Base-by-base conservation (phyloP, 64 coral and sea anemone genomes). In the Montipora capricornis region DNA sequence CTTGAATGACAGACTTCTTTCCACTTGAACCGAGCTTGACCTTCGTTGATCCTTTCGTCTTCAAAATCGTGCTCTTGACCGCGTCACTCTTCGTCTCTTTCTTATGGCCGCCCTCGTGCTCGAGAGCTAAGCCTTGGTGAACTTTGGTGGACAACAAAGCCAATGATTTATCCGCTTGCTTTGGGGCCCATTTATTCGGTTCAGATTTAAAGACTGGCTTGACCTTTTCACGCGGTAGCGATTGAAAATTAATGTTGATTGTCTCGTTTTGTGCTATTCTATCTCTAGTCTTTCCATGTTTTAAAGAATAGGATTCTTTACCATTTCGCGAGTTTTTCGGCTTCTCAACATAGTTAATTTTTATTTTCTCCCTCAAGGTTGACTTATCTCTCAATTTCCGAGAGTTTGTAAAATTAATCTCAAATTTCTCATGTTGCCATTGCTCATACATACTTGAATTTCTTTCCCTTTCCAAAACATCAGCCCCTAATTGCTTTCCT, bases 391-490 rank as follows among this genome's bases (percentile, higher is more conserved):
- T 50, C 45, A 9, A 15, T 16, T 70, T 73, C n/a, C 49, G 6
- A 0, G 8, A 4, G 61, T 86, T 73, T 9, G 19, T 3, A 51
- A 86, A 66, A 51, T 73, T 44, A 24, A 86, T 11, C 17, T 49
- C 49, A 12, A 86, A 50, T 46, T 71, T 86, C 8, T 50, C 29
- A 5, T 50, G 17, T 73, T 86, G 45, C 82, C 62, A 86, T 70
- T 86, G 10, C 11, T 69, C 47, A 19, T 73, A 22, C 0, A 13
- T 47, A 5, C 3, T 47, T 44, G 24, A 4, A 22, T 66, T 66
- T 2, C 44, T n/a, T 84, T 8, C 49, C 8, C 2, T 20, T 69
- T 49, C 20, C 61, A 69, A 8, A 29, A n/a, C 47, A 49, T 47
- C 62, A 67, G 12, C 5, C 60, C 49, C 8, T 20, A 47, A 68